These are phyloP conservation scores for Spodoptera exigua DNA, from an alignment of 2,888 invertebrate species.

Conservation along the genomic window DNA sequence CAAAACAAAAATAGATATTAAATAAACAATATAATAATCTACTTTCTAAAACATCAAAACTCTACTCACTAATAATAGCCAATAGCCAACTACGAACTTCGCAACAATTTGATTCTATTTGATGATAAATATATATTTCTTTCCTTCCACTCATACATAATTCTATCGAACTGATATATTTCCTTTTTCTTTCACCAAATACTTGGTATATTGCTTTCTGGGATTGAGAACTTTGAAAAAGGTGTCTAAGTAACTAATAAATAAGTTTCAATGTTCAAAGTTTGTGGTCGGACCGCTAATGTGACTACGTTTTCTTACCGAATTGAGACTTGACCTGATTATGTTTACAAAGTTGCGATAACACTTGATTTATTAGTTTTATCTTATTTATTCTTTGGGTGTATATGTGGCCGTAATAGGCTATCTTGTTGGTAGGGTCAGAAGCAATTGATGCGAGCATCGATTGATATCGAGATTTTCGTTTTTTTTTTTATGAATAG, in stretches of 20 bases:
- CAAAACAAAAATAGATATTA: too few relatives aligned
- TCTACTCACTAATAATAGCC: too few relatives aligned
- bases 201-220: constrained; percentile 44
- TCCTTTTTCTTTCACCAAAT: constrained; percentile 20
- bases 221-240: constrained; percentile 40
- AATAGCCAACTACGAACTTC: too few relatives aligned
- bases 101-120: too few relatives aligned
- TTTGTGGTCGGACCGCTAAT: constrained; percentile 45
- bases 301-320: constrained; percentile 34
- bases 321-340: constrained; percentile 32
- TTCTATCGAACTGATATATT: constrained; percentile 31
- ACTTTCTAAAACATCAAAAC: too few relatives aligned
- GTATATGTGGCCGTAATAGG: too few relatives aligned
- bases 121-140: too few relatives aligned
- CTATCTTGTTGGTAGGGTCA: too few relatives aligned
- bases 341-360: constrained; percentile 16
- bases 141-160: constrained; percentile 10
- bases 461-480: too few relatives aligned
- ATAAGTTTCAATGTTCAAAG: constrained; percentile 60
- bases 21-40: too few relatives aligned
- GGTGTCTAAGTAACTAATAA: constrained; percentile 61
- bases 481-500: too few relatives aligned
- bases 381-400: constrained; percentile 1
- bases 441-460: too few relatives aligned
- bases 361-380: constrained; percentile 18